phyloP scores from a whole-genome alignment of 1,140 invertebrate species.

The Saccostrea glomerata region DNA sequence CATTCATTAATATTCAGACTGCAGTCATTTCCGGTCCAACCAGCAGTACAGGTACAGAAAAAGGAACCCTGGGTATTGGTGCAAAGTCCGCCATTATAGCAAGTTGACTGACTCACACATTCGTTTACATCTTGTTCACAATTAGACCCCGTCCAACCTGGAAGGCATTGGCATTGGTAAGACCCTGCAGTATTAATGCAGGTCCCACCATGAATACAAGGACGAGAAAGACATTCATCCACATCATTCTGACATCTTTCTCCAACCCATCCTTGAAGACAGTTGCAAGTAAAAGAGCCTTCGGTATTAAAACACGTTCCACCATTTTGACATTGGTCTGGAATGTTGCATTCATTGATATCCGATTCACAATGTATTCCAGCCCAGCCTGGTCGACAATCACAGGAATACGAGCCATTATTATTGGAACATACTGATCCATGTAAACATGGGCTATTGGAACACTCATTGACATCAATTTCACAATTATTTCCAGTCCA shows the following conservation, averaged over 20 bases:
- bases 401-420: constrained; percentile 33
- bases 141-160: constrained; percentile 31
- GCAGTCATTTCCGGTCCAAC: constrained; percentile 20
- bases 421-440: constrained; percentile 1
- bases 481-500: constrained; percentile 47
- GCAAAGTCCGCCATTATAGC: constrained; percentile 21
- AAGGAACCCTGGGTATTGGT: constrained; percentile 31
- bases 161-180: constrained; percentile 16
- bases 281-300: constrained; percentile 44
- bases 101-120: constrained; percentile 13
- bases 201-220: constrained; percentile 37
- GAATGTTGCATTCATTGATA: constrained; percentile 41
- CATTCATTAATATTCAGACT: constrained; percentile 44
- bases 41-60: background rate
- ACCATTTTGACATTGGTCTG: constrained; percentile 21
- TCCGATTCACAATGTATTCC: constrained; percentile 35
- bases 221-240: constrained; percentile 38
- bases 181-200: constrained; percentile 10
- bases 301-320: constrained; percentile 32
- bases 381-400: constrained; percentile 17
- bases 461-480: constrained; percentile 43
- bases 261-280: constrained; percentile 29
- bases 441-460: background rate
- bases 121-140: constrained; percentile 45
- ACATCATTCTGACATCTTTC: constrained; percentile 27